These are phyloP conservation scores for Drosophila mimica DNA, from an alignment of 2,888 invertebrate genomes.

Conservation along the genomic window DNA sequence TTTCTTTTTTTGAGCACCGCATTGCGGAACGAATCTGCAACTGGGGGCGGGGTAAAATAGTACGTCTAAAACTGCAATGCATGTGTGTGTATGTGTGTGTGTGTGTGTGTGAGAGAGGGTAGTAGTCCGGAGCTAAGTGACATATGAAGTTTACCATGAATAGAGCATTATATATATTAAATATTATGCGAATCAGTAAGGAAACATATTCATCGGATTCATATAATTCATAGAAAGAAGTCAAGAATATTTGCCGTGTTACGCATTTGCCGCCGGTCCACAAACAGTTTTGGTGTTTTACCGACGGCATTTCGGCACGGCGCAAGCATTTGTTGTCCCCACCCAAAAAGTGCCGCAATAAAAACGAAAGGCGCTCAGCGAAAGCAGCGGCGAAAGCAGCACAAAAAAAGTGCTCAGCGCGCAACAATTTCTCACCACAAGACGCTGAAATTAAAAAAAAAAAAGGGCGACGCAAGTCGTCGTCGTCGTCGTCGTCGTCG, in stretches of 20 bases:
- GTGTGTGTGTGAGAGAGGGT: neutral
- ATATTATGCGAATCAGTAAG: neutral
- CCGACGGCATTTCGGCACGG: conserved; percentile 56
- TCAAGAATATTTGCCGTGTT: neutral
- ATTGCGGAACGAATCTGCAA: conserved; percentile 49
- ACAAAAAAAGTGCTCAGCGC: conserved; percentile 53
- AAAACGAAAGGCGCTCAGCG: conserved; percentile 70
- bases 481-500: conserved; percentile 27
- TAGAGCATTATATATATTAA: neutral
- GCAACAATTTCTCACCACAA: conserved; percentile 80
- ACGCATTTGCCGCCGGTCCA: conserved; percentile 63
- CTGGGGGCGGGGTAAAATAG: conserved; percentile 1
- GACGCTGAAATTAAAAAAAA: conserved; percentile 52
- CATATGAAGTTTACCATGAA: neutral
- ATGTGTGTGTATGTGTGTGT: conserved; percentile 5
- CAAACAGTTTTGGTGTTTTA: conserved; percentile 31
- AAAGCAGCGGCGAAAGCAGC: conserved; percentile 14
- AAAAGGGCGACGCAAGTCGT: conserved; percentile 27
- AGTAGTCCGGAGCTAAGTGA: neutral
- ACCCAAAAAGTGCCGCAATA: conserved; percentile 50
- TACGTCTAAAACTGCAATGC: conserved; percentile 10
- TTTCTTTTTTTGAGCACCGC: conserved; percentile 42
- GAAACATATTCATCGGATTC: too few species aligned
- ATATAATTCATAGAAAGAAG: neutral
- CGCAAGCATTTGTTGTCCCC: conserved; percentile 12